A percentile compares a stretch with the other conserved stretches of the same genome.
Conservation (phyloP, 2,113 vertebrate species). For the Actinemys pallida region DNA sequence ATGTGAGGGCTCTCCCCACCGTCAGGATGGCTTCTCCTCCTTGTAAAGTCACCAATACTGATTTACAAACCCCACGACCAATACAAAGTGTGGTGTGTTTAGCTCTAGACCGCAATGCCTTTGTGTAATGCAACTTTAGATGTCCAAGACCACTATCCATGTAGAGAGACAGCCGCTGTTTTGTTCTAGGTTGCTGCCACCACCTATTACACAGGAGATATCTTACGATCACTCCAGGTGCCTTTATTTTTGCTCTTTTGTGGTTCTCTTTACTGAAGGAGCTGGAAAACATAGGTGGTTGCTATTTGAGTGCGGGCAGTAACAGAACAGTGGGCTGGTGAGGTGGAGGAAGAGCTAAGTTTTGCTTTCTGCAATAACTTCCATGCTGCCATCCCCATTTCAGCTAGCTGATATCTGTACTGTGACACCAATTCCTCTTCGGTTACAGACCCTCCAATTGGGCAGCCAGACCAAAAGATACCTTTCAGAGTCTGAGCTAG, state of each 20-base stretch:
- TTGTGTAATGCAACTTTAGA: neutral
- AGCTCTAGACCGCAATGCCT: neutral
- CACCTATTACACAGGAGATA: rapidly evolving
- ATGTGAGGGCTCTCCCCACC: neutral
- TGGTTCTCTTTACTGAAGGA: rapidly evolving
- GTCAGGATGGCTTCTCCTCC: neutral
- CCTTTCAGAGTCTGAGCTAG: too few species aligned
- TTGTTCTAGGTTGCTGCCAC: neutral
- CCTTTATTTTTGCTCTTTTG: neutral
- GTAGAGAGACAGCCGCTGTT: neutral
- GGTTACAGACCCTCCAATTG: rapidly evolving
- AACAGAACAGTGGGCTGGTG: neutral
- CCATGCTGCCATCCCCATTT: rapidly evolving
- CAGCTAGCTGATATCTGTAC: neutral
- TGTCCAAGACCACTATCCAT: neutral
- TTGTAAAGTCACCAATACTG: neutral
- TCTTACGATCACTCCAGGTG: rapidly evolving
- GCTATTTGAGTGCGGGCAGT: rapidly evolving
- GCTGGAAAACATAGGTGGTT: neutral
- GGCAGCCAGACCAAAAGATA: neutral
- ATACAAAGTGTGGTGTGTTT: neutral
- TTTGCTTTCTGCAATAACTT: neutral
- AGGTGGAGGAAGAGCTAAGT: neutral
- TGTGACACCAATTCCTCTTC: neutral
- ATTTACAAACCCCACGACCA: neutral